These are phyloP conservation scores for Eulemur macaco DNA, from an alignment of 2,113 vertebrate genomes.

Conservation along the genomic window DNA sequence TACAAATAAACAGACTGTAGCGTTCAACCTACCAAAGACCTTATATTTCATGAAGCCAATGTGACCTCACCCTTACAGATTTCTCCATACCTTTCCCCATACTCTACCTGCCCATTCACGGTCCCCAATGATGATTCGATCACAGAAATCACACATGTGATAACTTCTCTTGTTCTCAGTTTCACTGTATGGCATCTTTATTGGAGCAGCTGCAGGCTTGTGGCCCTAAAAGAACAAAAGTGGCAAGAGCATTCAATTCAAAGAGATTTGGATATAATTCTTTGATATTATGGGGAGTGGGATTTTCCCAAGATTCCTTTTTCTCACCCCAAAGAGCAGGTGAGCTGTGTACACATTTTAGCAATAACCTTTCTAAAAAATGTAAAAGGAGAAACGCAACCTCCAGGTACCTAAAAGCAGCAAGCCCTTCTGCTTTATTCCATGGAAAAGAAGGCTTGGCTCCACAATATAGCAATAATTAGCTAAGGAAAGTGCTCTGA, in stretches of 20 bases:
- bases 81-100: background rate
- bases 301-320: slow-evolving; percentile 52
- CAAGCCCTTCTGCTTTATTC: slow-evolving; percentile 33
- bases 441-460: background rate
- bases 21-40: background rate
- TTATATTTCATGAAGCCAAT: background rate
- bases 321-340: slow-evolving; percentile 48
- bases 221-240: slow-evolving; percentile 82
- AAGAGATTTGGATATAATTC: slow-evolving; percentile 26
- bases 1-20: background rate
- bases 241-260: background rate
- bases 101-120: slow-evolving; percentile 95
- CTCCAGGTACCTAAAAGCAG: slow-evolving; percentile 36
- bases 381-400: slow-evolving; percentile 12
- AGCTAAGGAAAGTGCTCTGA: background rate
- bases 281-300: slow-evolving; percentile 17
- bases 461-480: background rate
- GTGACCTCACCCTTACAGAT: background rate
- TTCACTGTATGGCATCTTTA: slow-evolving; percentile 81
- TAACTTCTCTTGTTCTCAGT: slow-evolving; percentile 88
- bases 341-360: slow-evolving; percentile 52
- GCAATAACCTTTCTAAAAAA: slow-evolving; percentile 59
- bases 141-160: slow-evolving; percentile 89
- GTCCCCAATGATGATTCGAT: slow-evolving; percentile 94
- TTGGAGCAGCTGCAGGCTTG: slow-evolving; percentile 84